Conservation (phyloP, 2,888 invertebrate genomes). For the Gari tellinella region DNA sequence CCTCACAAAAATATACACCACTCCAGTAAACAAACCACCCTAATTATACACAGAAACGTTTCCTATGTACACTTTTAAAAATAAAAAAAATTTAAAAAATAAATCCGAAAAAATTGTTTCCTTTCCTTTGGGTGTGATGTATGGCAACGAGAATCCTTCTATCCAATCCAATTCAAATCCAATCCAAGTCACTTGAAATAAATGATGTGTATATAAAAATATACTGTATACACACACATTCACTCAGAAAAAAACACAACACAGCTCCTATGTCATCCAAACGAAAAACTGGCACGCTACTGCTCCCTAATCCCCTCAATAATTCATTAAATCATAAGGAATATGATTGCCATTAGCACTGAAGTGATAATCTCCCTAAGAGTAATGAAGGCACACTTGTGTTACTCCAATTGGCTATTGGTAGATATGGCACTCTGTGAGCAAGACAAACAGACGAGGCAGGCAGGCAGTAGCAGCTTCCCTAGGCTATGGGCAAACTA, state of each 20-base stretch:
- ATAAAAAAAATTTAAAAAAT: no score
- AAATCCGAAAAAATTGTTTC: no score
- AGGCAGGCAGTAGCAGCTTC: no score
- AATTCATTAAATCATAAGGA: slow-evolving; percentile 54
- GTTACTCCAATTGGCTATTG: slow-evolving; percentile 11
- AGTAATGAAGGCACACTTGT: slow-evolving; percentile 3
- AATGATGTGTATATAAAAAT: neutral
- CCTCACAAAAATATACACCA: no score
- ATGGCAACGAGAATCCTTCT: slow-evolving; percentile 42
- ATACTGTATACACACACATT: no score
- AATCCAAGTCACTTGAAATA: neutral
- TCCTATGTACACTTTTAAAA: no score
- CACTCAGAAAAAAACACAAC: no score
- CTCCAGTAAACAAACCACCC: no score
- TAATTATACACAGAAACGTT: no score
- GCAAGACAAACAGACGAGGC: neutral
- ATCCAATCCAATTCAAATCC: neutral
- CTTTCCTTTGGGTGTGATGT: slow-evolving; percentile 8
- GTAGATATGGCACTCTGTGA: neutral
- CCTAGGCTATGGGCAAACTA: neutral
- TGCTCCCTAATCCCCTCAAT: slow-evolving; percentile 29
- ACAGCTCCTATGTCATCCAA: neutral
- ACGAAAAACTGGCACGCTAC: slow-evolving; percentile 3
- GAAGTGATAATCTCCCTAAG: slow-evolving; percentile 10
- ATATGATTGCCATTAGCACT: slow-evolving; percentile 28